Base-by-base conservation (phyloP, 1,140 invertebrate species). In the Bombyx mandarina region DNA sequence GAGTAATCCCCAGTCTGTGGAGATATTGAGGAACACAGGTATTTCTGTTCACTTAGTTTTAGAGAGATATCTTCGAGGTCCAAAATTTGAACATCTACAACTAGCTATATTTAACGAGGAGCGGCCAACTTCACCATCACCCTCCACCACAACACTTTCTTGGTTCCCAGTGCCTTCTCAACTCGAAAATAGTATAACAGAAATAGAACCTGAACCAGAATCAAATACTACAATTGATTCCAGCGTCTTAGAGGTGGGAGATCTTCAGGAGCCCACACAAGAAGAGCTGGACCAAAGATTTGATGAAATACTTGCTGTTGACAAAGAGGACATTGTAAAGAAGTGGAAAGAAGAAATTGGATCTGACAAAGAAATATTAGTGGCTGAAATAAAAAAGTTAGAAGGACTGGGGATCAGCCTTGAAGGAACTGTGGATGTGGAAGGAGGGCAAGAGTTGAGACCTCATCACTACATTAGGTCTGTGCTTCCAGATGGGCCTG, bases 401-500 rank as follows among this genome's bases (percentile, higher is more conserved):
- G 92, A 93, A 69, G 96, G 96, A 54, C 88, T 98, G 57, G 96
- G 97, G 5, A 97, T 98, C 62, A 96, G 95, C 80, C 88, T 98
- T 59, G 96, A 98, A 87, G 97, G 96, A 45, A 98, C 96, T 7
- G 96, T 96, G 18, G 95, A 96, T 78, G 93, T 96, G 10, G 94
- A 95, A 84, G 92, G 93, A 62, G 95, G 94, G 44, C 89, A 93
- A 57, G 93, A 96, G 91, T 90, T 96, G 66, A 89, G 95, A 75
- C 92, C 95, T 69, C 92, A 97, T 90, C 93, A 96, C 79, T 96
- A 95, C 74, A 96, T 96, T 66, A 88, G 95, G 63, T 95, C 94
- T 8, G 95, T 97, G 56, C 88, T 97, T 52, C 93, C 93, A 18
- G 94, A 97, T 75, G 96, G 97, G 10, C 96, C 97, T 8, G 95